Base-by-base conservation (phyloP, 2,888 invertebrate species). In the Lysandra coridon region DNA sequence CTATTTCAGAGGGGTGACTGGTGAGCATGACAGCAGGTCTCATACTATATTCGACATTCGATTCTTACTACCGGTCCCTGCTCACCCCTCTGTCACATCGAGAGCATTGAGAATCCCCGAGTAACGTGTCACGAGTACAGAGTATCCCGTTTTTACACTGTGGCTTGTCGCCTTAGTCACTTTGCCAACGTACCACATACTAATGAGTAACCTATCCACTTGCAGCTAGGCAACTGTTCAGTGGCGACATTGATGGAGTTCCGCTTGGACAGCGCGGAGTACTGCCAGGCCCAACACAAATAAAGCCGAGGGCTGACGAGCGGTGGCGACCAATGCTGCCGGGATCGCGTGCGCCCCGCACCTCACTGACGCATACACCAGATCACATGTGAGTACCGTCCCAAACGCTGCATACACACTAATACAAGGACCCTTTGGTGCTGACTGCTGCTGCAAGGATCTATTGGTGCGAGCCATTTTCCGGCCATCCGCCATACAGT, bases 271-370 rank as follows among this genome's bases (percentile, higher is more conserved):
- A 98, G 98, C 95, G 98, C 98, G 96, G 98, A 98, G 96, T 98
- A 98, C 96, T 98, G 98, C 97, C 98, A 98, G 97, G 98, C 98
- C 95, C 98, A 98, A 97, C 98, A 98, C 98, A 98, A 98, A 98
- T 98, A 98, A 97, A 95, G 92, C 86, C 84, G 88, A 87, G 88
- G 90, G 91, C 88, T 69, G 33, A 69, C 69, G 69, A 95, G 92
- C 86, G 83, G 88, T 87, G 87, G 91, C 88, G 87, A 92, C 92
- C 89, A 90, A 93, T 94, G 94, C 91, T 90, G 90, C 87, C 88
- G 89, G 91, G 89, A 89, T 87, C 88, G 90, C 88, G 87, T 87
- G 86, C 82, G 85, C 84, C 85, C 87, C 89, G 87, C 89, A 92
- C 87, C 88, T 89, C 17, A 57, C 57, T 17, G 57, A 57, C 86